phyloP scores from a whole-genome alignment of 2,797 vertebrate genomes.

The Acestrorhynchus altus region DNA sequence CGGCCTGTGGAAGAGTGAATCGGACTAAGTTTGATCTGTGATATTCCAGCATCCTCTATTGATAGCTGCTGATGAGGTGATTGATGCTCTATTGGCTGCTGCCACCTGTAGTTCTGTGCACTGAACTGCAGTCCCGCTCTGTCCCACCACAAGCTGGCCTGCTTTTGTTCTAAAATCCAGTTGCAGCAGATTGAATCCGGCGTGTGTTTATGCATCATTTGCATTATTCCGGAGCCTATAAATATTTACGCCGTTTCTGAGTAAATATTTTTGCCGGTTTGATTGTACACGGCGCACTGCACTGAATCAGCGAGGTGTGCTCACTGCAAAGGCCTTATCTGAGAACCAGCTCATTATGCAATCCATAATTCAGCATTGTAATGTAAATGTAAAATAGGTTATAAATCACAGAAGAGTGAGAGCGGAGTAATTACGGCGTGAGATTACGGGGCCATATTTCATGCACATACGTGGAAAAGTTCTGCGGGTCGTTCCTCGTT shows the following conservation, averaged over 20 bases:
- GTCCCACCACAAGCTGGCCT: slow-evolving; percentile 13
- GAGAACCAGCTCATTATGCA: neutral
- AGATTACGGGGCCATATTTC: neutral
- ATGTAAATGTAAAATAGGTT: neutral
- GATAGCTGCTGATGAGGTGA: slow-evolving; percentile 36
- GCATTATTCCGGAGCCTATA: neutral
- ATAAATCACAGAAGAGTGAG: neutral
- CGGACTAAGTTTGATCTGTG: slow-evolving; percentile 56
- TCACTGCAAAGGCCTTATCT: neutral
- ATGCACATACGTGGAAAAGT: slow-evolving; percentile 3
- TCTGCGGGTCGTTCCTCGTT: neutral
- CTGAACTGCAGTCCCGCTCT: slow-evolving; percentile 50
- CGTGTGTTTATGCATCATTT: neutral
- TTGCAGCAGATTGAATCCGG: neutral
- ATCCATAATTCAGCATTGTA: neutral
- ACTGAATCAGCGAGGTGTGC: neutral
- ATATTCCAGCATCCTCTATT: slow-evolving; percentile 45
- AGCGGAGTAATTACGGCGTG: neutral
- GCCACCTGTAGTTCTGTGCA: slow-evolving; percentile 68
- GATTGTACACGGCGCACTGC: neutral
- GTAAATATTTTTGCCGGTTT: neutral
- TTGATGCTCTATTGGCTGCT: slow-evolving; percentile 67
- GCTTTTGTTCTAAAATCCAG: slow-evolving; percentile 14
- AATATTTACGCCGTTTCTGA: neutral
- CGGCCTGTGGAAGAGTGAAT: slow-evolving; percentile 42